Base-by-base conservation (phyloP, 1,140 invertebrate genomes). In the Brachystomella parvula region DNA sequence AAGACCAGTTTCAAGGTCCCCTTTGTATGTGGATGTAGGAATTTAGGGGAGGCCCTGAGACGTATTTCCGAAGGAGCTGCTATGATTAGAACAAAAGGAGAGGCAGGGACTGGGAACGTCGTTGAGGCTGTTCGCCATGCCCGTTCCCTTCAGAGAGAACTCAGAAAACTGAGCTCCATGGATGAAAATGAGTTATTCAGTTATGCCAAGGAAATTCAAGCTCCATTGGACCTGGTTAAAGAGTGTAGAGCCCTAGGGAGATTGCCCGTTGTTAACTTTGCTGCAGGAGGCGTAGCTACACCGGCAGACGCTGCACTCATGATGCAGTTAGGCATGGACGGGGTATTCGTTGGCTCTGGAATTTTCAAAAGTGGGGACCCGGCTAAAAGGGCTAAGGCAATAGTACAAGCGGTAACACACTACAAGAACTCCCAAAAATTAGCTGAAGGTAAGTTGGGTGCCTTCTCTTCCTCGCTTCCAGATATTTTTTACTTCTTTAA, bases 31-130 rank as follows among this genome's bases (percentile, higher is more conserved):
- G 58, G 58, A 30, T 15, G 15, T 3, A 30, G 58, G 30, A 60
- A 26, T 24, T 29, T 60, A 3, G 58, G 58, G 19, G 58, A 60
- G 58, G 58, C 58, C 3, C 29, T 60, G 58, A 30, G 58, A 26
- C 6, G 58, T 15, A 60, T 60, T 24, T 15, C 15, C 6, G 58
- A 60, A 26, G 58, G 58, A 9, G 58, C 58, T 6, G 58, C 58
- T 9, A 60, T 60, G 58, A 60, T 60, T 30, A 9, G 58, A 24
- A 60, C 58, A 6, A 60, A 60, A 35, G 58, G 58, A 30, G 58
- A 60, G 29, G 58, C 58, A n/a, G 58, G 58, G 3, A 60, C 58
- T 12, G 58, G 49, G 24, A 35, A 60, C 58, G 58, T 60, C 3
- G 29, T 30, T 24, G 15, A 60, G 6, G 58, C 58, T 6, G 58